Evolutionary conservation across 2,888 invertebrate genomes (phyloP).

Genomic region (Morpho deidamia): DNA sequence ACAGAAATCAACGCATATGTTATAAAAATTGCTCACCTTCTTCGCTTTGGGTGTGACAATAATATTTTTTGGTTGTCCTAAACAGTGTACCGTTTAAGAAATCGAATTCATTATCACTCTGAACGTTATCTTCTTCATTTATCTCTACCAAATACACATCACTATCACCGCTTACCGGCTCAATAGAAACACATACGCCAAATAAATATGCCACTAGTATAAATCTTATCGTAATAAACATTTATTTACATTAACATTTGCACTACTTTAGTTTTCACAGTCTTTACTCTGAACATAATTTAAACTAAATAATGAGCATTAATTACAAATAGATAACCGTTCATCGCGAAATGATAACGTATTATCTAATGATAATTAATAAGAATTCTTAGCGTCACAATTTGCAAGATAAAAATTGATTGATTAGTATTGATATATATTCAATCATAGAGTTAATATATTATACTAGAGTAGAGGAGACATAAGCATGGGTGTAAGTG

Average conservation of each 20-base stretch:
- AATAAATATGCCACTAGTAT: conserved; percentile 12
- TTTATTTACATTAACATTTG: not conserved
- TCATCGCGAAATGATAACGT: conserved; percentile 6
- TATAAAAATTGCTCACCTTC: conserved; percentile 28
- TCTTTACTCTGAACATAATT: conserved; percentile 1
- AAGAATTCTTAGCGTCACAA: not conserved
- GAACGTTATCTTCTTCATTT: conserved; percentile 2
- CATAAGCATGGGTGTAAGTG: no score
- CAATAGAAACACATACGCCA: conserved; percentile 8
- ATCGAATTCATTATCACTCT: not conserved
- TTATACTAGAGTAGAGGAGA: no score
- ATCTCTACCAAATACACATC: conserved; percentile 3
- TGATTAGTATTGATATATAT: not conserved
- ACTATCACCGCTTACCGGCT: not conserved
- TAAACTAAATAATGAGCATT: conserved; percentile 3
- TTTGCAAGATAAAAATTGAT: not conserved
- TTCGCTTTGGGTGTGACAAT: conserved; percentile 29
- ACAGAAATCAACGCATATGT: no score
- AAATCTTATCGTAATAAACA: conserved; percentile 21
- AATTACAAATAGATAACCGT: not conserved
- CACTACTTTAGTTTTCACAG: not conserved
- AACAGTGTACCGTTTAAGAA: conserved; percentile 32
- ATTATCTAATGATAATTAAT: conserved; percentile 12
- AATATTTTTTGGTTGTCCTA: conserved; percentile 39
- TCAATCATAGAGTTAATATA: no score